Base-by-base conservation (phyloP, 2,113 vertebrate genomes). In the Sialia sialis region DNA sequence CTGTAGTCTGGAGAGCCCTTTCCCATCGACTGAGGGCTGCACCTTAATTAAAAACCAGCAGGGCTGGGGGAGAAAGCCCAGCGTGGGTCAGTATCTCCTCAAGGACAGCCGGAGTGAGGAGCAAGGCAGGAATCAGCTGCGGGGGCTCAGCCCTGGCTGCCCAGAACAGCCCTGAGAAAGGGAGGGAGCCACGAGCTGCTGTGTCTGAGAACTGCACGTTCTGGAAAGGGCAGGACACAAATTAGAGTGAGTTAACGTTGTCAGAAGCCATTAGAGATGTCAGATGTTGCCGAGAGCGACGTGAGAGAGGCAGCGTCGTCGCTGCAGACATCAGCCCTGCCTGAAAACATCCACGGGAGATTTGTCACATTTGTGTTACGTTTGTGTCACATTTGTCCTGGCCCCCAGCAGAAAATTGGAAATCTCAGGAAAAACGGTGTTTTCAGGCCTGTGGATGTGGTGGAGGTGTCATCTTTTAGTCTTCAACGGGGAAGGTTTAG, bases 291-390 rank as follows among this genome's bases (percentile, higher is more conserved):
- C 3, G 9, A 22, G 41, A 23, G 56, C 30, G 58, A 87, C 4
- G 6, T 1, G 12, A 44, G 63, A 16, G n/a, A 39, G 26, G 55
- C 8, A 2, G 32, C 2, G 3, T 18, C 78, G n/a, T n/a, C n/a
- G n/a, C 3, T 0, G 64, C 49, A 22, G 68, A 7, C 13, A 32
- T 27, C 41, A 21, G 43, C 0, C 1, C 2, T 7, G 51, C 8
- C 48, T 58, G 60, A 4, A 15, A 46, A 21, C n/a, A 13, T 36
- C 39, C 38, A 13, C 4, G 26, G 19, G 7, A 2, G 3, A 14
- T 19, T 5, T 39, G 59, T 56, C 81, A 73, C 23, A 12, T 23
- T 23, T 12, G 1, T 1, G 2, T 0, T 48, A 38, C 7, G 3
- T 18, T 48, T 11, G 1, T 1, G 16, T 13, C 30, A 15, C 7